phyloP scores from a whole-genome alignment of 2,113 vertebrate species.

The Monopterus albus region DNA sequence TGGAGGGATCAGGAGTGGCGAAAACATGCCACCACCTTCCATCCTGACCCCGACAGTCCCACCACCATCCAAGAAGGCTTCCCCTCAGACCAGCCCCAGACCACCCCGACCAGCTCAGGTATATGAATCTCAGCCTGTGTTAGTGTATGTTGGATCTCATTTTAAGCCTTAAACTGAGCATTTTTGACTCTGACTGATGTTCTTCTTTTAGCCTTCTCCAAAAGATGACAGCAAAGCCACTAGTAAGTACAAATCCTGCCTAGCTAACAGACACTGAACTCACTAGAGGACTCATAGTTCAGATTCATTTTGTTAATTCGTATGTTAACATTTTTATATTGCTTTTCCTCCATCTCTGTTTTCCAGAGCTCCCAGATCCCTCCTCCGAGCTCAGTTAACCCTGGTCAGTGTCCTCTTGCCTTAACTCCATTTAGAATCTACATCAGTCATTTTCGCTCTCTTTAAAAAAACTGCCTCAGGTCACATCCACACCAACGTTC shows the following conservation, averaged over 20 bases:
- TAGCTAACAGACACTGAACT: not conserved
- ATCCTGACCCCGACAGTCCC: conserved; percentile 79
- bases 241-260: conserved; percentile 76
- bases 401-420: conserved; percentile 2
- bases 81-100: conserved; percentile 90
- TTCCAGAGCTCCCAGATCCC: conserved; percentile 22
- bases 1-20: too few species aligned
- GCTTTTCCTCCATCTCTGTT: not conserved
- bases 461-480: too few species aligned
- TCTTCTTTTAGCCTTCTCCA: conserved; percentile 83
- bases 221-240: conserved; percentile 88
- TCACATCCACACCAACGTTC: too few species aligned
- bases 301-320: not conserved
- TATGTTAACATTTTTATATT: too few species aligned
- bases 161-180: not conserved
- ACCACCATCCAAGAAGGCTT: conserved; percentile 84
- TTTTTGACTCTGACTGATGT: not conserved
- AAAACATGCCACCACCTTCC: conserved; percentile 65
- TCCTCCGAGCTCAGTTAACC: conserved; percentile 5
- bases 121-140: conserved; percentile 53
- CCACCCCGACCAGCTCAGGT: conserved; percentile 87
- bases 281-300: not conserved
- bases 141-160: not conserved
- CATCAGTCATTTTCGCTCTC: not conserved
- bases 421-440: not conserved